Percentiles rank a stretch among this genome's conserved stretches.
phyloP scores from a whole-genome alignment of 2,888 invertebrate genomes.

The Zhengitettix transpicula region DNA sequence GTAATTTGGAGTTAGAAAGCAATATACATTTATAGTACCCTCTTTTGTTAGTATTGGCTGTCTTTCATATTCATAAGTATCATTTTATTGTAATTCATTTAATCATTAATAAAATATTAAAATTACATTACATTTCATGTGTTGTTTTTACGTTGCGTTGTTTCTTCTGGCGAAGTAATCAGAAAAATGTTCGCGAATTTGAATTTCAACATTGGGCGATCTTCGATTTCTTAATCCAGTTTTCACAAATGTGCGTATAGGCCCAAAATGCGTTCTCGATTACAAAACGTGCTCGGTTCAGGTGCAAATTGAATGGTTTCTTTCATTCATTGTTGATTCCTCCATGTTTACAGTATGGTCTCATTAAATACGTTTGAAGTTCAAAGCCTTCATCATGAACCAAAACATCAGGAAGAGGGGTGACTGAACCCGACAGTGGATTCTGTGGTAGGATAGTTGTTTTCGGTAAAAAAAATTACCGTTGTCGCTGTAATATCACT shows the following conservation, averaged over 20 bases:
- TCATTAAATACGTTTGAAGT: neutral
- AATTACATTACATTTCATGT: neutral
- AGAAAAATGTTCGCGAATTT: neutral
- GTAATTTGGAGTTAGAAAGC: too few relatives aligned
- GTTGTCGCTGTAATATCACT: too few relatives aligned
- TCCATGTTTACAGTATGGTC: neutral
- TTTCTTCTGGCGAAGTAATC: neutral
- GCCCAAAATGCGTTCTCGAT: neutral
- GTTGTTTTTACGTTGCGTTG: neutral
- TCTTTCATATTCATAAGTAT: too few relatives aligned
- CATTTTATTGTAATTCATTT: neutral
- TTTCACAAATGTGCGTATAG: neutral
- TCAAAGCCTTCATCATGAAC: neutral
- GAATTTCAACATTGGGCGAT: neutral
- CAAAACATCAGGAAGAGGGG: too few relatives aligned
- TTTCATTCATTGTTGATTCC: neutral
- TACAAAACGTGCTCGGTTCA: neutral
- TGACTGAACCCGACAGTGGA: neutral
- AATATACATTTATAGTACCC: too few relatives aligned
- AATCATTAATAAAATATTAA: neutral
- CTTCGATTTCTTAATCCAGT: neutral
- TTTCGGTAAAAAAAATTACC: too few relatives aligned
- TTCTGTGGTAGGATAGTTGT: neutral
- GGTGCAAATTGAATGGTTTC: neutral
- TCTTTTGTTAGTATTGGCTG: too few relatives aligned